These are phyloP conservation scores for Apogon hyalosoma DNA, from an alignment of 2,797 vertebrate genomes.

Conservation along the genomic window DNA sequence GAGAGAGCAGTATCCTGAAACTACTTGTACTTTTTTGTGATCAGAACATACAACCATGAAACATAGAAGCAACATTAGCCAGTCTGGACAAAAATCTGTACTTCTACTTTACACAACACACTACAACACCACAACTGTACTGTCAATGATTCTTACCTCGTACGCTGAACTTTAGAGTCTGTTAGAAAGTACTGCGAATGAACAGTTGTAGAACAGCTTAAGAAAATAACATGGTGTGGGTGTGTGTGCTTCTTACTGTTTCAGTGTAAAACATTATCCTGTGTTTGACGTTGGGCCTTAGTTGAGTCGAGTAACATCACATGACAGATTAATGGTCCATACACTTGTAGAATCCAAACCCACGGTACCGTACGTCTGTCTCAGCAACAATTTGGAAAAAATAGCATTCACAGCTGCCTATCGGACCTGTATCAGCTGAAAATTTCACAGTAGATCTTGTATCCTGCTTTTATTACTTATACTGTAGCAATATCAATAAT, in stretches of 20 bases:
- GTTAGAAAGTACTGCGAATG: slow-evolving; percentile 8
- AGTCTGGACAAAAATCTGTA: neutral
- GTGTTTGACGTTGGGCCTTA: neutral
- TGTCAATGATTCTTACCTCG: slow-evolving; percentile 49
- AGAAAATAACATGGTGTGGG: neutral
- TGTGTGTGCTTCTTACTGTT: neutral
- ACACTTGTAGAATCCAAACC: too few species aligned
- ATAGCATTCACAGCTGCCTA: too few species aligned
- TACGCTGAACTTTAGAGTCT: slow-evolving; percentile 46
- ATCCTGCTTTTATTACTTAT: too few species aligned
- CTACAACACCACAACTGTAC: neutral
- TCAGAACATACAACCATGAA: too few species aligned
- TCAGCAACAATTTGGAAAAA: too few species aligned
- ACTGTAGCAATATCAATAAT: too few species aligned
- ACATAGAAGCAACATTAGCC: neutral
- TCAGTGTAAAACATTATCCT: slow-evolving; percentile 34
- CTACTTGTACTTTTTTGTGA: slow-evolving; percentile 3
- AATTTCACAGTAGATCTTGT: too few species aligned
- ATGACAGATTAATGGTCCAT: neutral
- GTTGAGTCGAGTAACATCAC: neutral
- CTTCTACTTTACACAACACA: neutral
- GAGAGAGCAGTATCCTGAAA: slow-evolving; percentile 21
- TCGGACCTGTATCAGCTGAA: too few species aligned
- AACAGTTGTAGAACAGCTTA: slow-evolving; percentile 1
- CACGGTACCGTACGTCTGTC: too few species aligned